Percentiles rank a stretch among this genome's conserved stretches.
phyloP scores from a whole-genome alignment of 2,888 invertebrate genomes.

The Acrocyrtus sp. region DNA sequence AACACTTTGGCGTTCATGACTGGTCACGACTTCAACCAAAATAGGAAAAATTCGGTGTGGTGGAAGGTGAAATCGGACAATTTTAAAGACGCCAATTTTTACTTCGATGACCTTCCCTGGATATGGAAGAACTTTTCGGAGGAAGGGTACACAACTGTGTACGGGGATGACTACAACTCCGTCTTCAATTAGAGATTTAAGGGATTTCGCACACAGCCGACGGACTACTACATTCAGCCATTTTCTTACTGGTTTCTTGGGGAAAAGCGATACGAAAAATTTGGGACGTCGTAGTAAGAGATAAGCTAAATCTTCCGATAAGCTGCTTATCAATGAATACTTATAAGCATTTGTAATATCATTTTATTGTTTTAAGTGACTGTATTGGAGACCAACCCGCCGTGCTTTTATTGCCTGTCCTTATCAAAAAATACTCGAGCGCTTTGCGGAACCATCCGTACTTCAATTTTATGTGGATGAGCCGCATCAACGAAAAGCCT shows the following conservation, averaged over 20 bases:
- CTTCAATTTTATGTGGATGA: constrained; percentile 28
- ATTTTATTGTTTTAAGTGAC: too few relatives aligned
- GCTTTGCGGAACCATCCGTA: constrained; percentile 23
- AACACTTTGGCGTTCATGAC: constrained; percentile 67
- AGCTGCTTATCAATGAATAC: background rate
- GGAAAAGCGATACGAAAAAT: background rate
- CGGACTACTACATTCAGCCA: constrained; percentile 67
- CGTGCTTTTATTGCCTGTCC: constrained; percentile 13
- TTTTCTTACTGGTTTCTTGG: constrained; percentile 52
- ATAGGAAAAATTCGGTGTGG: too few relatives aligned
- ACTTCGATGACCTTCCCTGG: constrained; percentile 47
- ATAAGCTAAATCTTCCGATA: background rate
- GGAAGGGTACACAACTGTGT: constrained; percentile 41
- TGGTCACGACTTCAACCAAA: constrained; percentile 64
- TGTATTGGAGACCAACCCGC: constrained; percentile 21
- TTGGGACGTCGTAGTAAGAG: constrained; percentile 1
- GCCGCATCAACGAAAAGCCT: constrained; percentile 4
- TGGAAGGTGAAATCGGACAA: constrained; percentile 33
- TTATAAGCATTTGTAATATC: too few relatives aligned
- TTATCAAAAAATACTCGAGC: constrained; percentile 18
- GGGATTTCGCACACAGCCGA: constrained; percentile 66
- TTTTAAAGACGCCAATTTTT: too few relatives aligned
- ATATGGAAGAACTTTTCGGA: constrained; percentile 51
- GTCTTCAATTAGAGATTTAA: constrained; percentile 37
- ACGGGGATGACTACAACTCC: constrained; percentile 32